phyloP scores from a whole-genome alignment of 2,888 invertebrate genomes.

The Troides aeacus region DNA sequence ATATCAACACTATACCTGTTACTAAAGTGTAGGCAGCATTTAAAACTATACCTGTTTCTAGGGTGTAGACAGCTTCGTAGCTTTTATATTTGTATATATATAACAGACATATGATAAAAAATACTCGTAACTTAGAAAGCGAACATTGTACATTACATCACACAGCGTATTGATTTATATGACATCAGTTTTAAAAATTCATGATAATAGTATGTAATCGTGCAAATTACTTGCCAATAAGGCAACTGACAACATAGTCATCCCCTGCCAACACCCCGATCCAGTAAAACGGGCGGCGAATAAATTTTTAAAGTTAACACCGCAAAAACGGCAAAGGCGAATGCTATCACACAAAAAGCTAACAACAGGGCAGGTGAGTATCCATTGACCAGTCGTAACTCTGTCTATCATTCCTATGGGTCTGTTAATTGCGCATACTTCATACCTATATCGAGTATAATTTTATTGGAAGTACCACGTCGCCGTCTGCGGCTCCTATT shows the following conservation, averaged over 20 bases:
- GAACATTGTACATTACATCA: no score
- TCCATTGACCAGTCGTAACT: conserved; percentile 1
- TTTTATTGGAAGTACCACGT: neutral
- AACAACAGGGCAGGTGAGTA: conserved; percentile 1
- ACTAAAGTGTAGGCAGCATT: no score
- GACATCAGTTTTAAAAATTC: no score
- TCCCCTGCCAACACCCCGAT: neutral
- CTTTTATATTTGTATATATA: no score
- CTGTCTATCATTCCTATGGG: conserved; percentile 5
- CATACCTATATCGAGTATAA: conserved; percentile 4
- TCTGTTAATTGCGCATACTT: conserved; percentile 9
- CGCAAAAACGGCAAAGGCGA: conserved; percentile 4
- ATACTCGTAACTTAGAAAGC: no score
- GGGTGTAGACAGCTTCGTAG: no score
- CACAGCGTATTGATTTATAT: no score
- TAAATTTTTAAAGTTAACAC: neutral
- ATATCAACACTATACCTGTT: no score
- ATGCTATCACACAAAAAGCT: conserved; percentile 14
- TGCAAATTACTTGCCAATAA: neutral
- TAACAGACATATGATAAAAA: no score
- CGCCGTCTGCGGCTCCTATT: neutral
- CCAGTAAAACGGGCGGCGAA: neutral
- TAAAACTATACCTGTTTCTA: no score
- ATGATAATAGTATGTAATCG: conserved; percentile 5
- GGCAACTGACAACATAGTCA: neutral